These are phyloP conservation scores for Cebidichthys violaceus DNA, from an alignment of 2,113 vertebrate genomes.

Conservation along the genomic window DNA sequence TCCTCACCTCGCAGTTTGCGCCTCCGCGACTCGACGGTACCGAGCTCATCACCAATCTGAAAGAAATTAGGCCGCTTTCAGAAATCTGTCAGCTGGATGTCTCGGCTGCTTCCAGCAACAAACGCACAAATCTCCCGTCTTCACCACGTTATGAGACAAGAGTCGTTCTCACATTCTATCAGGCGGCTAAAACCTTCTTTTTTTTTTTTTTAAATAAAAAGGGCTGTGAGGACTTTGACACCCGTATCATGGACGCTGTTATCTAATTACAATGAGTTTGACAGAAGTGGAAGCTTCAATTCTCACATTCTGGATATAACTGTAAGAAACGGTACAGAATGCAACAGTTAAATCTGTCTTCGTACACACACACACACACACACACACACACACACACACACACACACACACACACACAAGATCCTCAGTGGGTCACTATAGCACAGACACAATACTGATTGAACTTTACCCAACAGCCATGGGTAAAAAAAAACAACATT, in stretches of 20 bases:
- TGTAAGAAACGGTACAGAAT: neutral
- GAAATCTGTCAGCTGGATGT: slow-evolving; percentile 64
- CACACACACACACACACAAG: neutral
- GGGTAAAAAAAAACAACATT: neutral
- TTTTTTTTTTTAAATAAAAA: neutral
- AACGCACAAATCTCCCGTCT: slow-evolving; percentile 32
- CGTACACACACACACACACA: no score
- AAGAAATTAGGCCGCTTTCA: slow-evolving; percentile 53
- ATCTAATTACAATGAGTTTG: slow-evolving; percentile 17
- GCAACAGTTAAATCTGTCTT: neutral
- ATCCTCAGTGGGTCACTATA: neutral
- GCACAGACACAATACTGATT: neutral
- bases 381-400: no score
- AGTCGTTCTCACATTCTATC: slow-evolving; percentile 43
- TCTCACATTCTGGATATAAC: neutral
- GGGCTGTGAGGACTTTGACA: slow-evolving; percentile 26
- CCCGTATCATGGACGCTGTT: neutral
- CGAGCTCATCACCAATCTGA: slow-evolving; percentile 55
- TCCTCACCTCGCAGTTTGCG: slow-evolving; percentile 40
- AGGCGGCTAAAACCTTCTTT: slow-evolving; percentile 22
- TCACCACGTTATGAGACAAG: slow-evolving; percentile 41
- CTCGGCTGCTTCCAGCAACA: slow-evolving; percentile 47
- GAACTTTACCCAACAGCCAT: neutral
- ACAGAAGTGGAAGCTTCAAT: neutral
- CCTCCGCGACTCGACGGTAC: slow-evolving; percentile 60